A percentile compares a stretch with the other conserved stretches of the same genome.
These are phyloP conservation scores for Phenganax subtilis DNA, from an alignment of 92 coral and sea anemone genomes.

Conservation along the genomic window DNA sequence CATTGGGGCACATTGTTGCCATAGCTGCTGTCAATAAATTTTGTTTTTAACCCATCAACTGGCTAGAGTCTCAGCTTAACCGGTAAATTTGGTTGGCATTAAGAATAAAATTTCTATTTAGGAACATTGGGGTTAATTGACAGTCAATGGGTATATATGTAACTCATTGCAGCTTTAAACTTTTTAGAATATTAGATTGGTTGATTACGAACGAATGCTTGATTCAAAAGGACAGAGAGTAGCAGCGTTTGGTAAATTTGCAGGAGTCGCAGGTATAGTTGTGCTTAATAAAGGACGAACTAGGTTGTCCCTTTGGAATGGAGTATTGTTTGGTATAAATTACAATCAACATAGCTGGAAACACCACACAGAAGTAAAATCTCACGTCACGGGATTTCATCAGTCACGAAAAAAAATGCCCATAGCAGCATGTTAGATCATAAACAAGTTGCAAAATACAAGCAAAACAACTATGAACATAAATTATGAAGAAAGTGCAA, in stretches of 20 bases:
- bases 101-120: not conserved
- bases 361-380: no score
- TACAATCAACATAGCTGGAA: not conserved
- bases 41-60: no score
- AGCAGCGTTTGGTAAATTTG: constrained; percentile 97
- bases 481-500: no score
- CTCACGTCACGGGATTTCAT: no score
- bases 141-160: not conserved
- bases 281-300: not conserved
- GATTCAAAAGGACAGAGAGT: constrained; percentile 88
- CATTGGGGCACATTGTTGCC: no score
- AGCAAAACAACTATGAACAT: no score
- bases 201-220: constrained; percentile 96
- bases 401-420: no score
- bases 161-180: not conserved
- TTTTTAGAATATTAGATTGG: constrained; percentile 71
- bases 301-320: not conserved
- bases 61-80: no score
- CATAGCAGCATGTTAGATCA: no score
- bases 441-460: no score
- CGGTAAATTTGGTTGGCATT: no score
- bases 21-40: no score
- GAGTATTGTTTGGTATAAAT: not conserved
- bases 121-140: not conserved
- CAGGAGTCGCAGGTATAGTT: constrained; percentile 93